Evolutionary conservation across 2,888 invertebrate genomes (phyloP).

Genomic region (Iselma pallidipennis): DNA sequence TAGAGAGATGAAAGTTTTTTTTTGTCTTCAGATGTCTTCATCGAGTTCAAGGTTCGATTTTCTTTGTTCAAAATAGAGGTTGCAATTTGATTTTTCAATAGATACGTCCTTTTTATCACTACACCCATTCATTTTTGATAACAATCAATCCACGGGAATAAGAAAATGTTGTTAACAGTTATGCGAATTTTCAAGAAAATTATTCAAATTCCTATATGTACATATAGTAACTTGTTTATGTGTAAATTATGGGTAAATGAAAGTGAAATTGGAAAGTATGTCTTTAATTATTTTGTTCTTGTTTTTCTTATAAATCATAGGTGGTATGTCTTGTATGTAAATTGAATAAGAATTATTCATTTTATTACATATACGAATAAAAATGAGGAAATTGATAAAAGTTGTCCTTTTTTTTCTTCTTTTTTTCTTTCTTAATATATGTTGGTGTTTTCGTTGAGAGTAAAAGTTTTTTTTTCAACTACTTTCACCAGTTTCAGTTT

Average conservation of each 20-base stretch:
- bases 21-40: too few species aligned
- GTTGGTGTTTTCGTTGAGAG: neutral
- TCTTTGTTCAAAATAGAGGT: too few species aligned
- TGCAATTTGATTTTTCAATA: too few species aligned
- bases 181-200: too few species aligned
- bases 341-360: neutral
- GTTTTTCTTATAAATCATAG: neutral
- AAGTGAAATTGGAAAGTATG: neutral
- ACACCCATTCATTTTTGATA: too few species aligned
- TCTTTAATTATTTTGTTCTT: neutral
- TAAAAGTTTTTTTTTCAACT: neutral
- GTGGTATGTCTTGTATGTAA: neutral
- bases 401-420: too few species aligned
- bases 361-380: neutral
- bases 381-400: too few species aligned
- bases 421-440: too few species aligned
- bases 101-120: too few species aligned
- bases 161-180: too few species aligned
- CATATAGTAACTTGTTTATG: neutral
- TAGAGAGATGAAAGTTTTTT: conserved; percentile 8
- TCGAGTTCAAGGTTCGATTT: too few species aligned
- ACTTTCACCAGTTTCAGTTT: neutral
- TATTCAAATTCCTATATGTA: neutral
- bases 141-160: too few species aligned
- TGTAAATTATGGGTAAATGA: neutral